Percentiles rank a stretch among this genome's conserved stretches.
phyloP scores from a whole-genome alignment of 2,113 vertebrate species.

The Bubo scandiacus region DNA sequence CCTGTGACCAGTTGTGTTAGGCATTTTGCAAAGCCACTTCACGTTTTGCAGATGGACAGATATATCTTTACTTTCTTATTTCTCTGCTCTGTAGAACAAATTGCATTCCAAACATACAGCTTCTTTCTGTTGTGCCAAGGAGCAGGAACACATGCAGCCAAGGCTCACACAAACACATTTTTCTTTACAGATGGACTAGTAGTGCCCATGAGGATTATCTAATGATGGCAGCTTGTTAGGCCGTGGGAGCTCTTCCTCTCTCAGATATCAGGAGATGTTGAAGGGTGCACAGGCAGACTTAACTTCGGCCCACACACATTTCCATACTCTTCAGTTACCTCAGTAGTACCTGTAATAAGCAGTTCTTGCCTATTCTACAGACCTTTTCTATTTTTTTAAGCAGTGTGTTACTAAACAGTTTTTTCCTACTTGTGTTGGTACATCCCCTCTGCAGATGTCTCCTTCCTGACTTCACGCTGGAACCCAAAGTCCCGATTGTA shows the following conservation, averaged over 20 bases:
- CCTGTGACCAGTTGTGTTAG: rapidly evolving
- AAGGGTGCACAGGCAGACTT: not conserved
- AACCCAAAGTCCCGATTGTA: not conserved
- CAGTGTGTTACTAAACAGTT: not conserved
- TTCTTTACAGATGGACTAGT: not conserved
- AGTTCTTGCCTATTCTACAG: not conserved
- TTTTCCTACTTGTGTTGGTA: not conserved
- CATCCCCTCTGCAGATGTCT: not conserved
- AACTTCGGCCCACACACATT: not conserved
- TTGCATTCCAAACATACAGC: not conserved
- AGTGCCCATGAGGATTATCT: not conserved
- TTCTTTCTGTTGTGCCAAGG: not conserved
- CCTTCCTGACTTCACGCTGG: not conserved
- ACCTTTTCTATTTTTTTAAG: not conserved
- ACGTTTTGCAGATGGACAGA: rapidly evolving
- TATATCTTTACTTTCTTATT: not conserved
- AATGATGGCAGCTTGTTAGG: not conserved
- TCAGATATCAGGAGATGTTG: not conserved
- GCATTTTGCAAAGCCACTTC: not conserved
- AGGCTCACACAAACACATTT: not conserved
- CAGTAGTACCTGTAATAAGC: not conserved
- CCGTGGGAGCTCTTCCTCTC: not conserved
- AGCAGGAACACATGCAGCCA: not conserved
- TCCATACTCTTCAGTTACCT: not conserved
- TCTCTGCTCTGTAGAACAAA: not conserved